phyloP scores from a whole-genome alignment of 2,888 invertebrate species.

The Lycophotia porphyrea region DNA sequence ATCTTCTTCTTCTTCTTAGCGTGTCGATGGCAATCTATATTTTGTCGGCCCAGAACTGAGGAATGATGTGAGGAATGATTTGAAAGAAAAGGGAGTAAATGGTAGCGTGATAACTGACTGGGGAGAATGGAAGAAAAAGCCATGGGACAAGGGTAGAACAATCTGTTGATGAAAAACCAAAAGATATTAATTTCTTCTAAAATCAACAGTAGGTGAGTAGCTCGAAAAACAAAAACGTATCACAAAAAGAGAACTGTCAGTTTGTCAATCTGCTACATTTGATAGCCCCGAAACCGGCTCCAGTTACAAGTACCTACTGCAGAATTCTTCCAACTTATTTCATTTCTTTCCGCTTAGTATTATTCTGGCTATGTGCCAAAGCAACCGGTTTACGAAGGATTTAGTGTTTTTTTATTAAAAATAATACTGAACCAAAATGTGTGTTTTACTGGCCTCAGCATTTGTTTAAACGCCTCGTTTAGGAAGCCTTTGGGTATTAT shows the following conservation, averaged over 20 bases:
- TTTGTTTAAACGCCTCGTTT: slow-evolving; percentile 30
- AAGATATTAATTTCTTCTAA: background rate
- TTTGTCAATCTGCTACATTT: slow-evolving; percentile 51
- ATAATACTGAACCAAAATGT: slow-evolving; percentile 41
- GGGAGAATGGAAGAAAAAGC: background rate
- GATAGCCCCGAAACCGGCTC: slow-evolving; percentile 45
- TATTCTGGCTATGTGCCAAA: slow-evolving; percentile 60
- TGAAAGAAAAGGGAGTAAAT: background rate
- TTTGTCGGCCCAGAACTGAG: too few relatives aligned
- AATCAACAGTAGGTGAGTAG: background rate
- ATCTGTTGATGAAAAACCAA: background rate
- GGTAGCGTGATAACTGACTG: background rate
- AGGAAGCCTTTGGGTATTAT: background rate
- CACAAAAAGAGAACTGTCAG: slow-evolving; percentile 32
- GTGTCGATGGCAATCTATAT: too few relatives aligned
- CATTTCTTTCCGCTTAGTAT: slow-evolving; percentile 57
- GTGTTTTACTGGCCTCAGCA: slow-evolving; percentile 31
- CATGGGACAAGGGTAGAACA: background rate
- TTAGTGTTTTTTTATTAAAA: slow-evolving; percentile 57
- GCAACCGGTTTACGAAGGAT: slow-evolving; percentile 51
- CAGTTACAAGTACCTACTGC: slow-evolving; percentile 51
- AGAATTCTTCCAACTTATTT: slow-evolving; percentile 47
- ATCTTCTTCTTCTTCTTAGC: too few relatives aligned
- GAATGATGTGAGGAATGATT: background rate
- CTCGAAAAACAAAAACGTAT: background rate